These are phyloP conservation scores for Tragelaphus scriptus DNA, from an alignment of 2,113 vertebrate genomes.

Conservation along the genomic window DNA sequence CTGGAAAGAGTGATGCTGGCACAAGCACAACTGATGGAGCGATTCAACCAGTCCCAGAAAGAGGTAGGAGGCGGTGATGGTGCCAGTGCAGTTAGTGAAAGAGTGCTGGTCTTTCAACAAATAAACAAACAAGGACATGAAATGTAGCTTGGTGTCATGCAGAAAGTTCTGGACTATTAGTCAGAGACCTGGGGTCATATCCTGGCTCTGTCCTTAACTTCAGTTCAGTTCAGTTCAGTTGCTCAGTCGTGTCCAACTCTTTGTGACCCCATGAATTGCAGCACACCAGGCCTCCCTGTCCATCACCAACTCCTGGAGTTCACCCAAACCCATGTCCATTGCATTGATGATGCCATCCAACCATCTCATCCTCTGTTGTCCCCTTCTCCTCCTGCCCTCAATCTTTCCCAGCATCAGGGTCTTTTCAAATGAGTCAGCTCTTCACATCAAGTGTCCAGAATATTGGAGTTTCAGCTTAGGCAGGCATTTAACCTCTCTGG, in stretches of 20 bases:
- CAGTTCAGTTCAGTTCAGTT: too few species aligned
- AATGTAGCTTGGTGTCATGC: neutral
- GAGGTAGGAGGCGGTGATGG: conserved; percentile 80
- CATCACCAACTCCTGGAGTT: too few species aligned
- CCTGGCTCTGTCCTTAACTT: neutral
- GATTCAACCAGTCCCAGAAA: conserved; percentile 78
- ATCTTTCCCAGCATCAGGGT: too few species aligned
- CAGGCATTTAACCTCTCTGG: neutral
- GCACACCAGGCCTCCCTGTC: too few species aligned
- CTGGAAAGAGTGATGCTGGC: conserved; percentile 80
- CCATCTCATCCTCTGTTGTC: too few species aligned
- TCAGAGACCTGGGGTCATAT: neutral
- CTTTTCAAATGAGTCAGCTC: too few species aligned
- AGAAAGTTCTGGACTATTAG: neutral
- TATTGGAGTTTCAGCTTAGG: neutral
- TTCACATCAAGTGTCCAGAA: too few species aligned
- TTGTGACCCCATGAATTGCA: too few species aligned
- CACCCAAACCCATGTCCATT: too few species aligned
- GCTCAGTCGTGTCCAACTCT: too few species aligned
- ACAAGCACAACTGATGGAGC: conserved; percentile 79
- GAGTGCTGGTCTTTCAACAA: neutral
- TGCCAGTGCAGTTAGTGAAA: neutral
- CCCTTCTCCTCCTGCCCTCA: too few species aligned
- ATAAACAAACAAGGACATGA: neutral
- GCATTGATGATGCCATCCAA: too few species aligned